Conservation (phyloP, 2,888 invertebrate genomes). For the Chymomyza caudatula region DNA sequence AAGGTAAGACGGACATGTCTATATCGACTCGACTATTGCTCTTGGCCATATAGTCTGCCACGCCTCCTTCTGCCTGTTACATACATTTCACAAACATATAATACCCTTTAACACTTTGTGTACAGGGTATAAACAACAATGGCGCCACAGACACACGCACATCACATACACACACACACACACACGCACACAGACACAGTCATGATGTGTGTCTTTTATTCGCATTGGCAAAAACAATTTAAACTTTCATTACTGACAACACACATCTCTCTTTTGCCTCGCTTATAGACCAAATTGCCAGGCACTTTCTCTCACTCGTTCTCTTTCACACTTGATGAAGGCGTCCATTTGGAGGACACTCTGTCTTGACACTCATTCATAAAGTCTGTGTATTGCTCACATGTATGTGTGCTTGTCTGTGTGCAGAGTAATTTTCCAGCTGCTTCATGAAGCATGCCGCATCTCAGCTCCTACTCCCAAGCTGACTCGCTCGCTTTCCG, state of each 20-base stretch:
- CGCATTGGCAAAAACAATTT: slow-evolving; percentile 57
- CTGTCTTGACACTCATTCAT: slow-evolving; percentile 69
- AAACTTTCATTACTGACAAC: slow-evolving; percentile 59
- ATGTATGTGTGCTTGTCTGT: background rate
- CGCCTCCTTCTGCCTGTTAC: too few relatives aligned
- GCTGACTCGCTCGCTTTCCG: background rate
- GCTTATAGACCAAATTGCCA: background rate
- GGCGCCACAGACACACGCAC: slow-evolving; percentile 7
- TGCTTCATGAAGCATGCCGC: slow-evolving; percentile 32
- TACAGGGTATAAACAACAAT: too few relatives aligned
- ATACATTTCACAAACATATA: too few relatives aligned
- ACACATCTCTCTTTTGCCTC: slow-evolving; percentile 7
- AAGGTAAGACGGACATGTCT: too few relatives aligned
- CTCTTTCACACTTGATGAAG: background rate
- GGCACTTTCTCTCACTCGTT: background rate
- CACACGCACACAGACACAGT: background rate
- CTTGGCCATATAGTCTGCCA: too few relatives aligned
- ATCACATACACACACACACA: background rate
- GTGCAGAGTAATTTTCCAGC: slow-evolving; percentile 63
- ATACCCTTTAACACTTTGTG: too few relatives aligned
- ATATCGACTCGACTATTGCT: too few relatives aligned
- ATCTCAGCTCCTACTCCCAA: background rate
- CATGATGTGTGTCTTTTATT: slow-evolving; percentile 16
- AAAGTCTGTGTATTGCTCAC: slow-evolving; percentile 20
- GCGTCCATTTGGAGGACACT: slow-evolving; percentile 56